phyloP scores from a whole-genome alignment of 1,140 invertebrate species.

The Hyles vespertilio region DNA sequence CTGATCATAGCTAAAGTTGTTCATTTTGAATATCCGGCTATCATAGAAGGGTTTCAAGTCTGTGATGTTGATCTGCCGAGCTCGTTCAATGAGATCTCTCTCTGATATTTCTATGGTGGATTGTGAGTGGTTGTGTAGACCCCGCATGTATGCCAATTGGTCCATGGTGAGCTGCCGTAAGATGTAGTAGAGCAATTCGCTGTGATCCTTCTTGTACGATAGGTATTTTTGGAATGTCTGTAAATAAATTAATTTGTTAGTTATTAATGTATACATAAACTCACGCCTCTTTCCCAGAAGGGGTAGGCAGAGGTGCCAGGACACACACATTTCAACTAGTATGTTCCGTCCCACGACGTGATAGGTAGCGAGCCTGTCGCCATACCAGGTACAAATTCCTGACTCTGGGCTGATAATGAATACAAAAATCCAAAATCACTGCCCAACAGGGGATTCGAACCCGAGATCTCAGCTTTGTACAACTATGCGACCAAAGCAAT shows the following conservation, averaged over 20 bases:
- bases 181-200: slow-evolving; percentile 96
- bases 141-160: slow-evolving; percentile 90
- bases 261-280: neutral
- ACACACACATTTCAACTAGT: too few species aligned
- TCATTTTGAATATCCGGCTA: slow-evolving; percentile 92
- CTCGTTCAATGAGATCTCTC: slow-evolving; percentile 93
- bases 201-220: slow-evolving; percentile 95
- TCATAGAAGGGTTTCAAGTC: slow-evolving; percentile 95
- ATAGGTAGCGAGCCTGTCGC: too few species aligned
- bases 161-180: slow-evolving; percentile 95
- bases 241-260: slow-evolving; percentile 16
- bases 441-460: too few species aligned
- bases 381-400: too few species aligned
- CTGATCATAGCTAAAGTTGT: slow-evolving; percentile 91
- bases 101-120: slow-evolving; percentile 92
- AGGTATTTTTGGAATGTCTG: slow-evolving; percentile 96
- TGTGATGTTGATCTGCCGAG: slow-evolving; percentile 93
- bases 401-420: too few species aligned
- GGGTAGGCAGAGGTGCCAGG: too few species aligned
- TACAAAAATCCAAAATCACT: too few species aligned
- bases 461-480: neutral
- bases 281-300: too few species aligned
- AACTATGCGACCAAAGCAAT: too few species aligned
- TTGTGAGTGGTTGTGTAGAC: slow-evolving; percentile 84
- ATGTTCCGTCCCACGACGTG: too few species aligned